Conservation (phyloP, 2,888 invertebrate species). For the Pardosa pseudoannulata region DNA sequence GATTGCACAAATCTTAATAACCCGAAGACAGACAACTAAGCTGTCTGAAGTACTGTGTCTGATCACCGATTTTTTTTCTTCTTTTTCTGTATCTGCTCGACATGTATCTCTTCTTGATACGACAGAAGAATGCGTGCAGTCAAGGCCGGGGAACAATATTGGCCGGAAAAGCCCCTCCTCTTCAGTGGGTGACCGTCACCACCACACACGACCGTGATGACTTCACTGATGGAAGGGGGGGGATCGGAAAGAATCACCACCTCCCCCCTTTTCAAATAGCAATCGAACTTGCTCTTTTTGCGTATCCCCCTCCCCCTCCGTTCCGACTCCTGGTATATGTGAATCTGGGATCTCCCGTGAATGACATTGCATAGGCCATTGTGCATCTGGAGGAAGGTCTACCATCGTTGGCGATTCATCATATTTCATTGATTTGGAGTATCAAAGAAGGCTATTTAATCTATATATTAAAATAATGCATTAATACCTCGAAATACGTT, state of each 20-base stretch:
- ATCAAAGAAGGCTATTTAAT: too few species aligned
- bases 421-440: too few species aligned
- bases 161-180: neutral
- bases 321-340: neutral
- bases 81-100: too few species aligned
- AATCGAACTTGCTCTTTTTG: conserved; percentile 54
- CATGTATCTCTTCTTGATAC: neutral
- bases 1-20: too few species aligned
- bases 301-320: neutral
- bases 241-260: neutral
- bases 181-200: conserved; percentile 39
- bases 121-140: neutral
- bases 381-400: neutral
- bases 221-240: conserved; percentile 31
- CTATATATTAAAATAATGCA: too few species aligned
- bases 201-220: conserved; percentile 45
- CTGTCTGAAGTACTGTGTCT: too few species aligned
- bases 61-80: too few species aligned
- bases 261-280: conserved; percentile 53
- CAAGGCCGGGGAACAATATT: neutral
- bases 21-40: too few species aligned
- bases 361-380: conserved; percentile 4
- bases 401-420: conserved; percentile 34
- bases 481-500: too few species aligned
- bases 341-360: conserved; percentile 1